Percentiles rank a stretch among this genome's conserved stretches.
Evolutionary conservation across 2,797 vertebrate species (phyloP).

Genomic region (Sebastes miniatus): DNA sequence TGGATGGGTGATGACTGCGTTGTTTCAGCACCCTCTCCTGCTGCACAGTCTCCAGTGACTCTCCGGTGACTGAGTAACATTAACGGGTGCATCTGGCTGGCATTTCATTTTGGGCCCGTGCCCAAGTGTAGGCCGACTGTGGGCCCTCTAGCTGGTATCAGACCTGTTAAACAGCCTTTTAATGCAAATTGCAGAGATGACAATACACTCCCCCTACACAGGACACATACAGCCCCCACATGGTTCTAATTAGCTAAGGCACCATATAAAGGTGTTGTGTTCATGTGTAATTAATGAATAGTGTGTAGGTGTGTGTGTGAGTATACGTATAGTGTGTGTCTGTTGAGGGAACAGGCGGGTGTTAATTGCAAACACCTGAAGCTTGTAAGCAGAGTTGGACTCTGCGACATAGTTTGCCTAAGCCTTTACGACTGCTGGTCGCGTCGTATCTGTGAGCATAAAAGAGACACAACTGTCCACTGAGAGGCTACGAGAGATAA

Average conservation of each 20-base stretch:
- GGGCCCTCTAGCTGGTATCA: slow-evolving; percentile 20
- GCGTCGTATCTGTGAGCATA: slow-evolving; percentile 25
- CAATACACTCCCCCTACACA: slow-evolving; percentile 43
- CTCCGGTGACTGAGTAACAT: slow-evolving; percentile 2
- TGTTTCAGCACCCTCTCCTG: slow-evolving; percentile 3
- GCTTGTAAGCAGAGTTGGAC: slow-evolving; percentile 56
- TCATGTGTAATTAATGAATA: slow-evolving; percentile 50
- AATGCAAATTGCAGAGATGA: slow-evolving; percentile 66
- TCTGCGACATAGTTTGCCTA: slow-evolving; percentile 40
- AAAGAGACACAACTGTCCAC: slow-evolving; percentile 38
- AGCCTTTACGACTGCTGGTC: slow-evolving; percentile 27
- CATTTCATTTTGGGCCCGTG: slow-evolving; percentile 30
- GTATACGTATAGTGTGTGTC: slow-evolving; percentile 35
- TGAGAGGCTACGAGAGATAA: background rate
- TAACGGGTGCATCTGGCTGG: slow-evolving; percentile 29
- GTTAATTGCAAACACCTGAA: slow-evolving; percentile 81
- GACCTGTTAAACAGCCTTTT: slow-evolving; percentile 61
- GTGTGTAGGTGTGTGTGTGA: slow-evolving; percentile 16
- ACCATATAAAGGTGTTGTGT: slow-evolving; percentile 62
- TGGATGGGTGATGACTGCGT: background rate
- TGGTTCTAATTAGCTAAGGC: slow-evolving; percentile 69
- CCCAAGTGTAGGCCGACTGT: slow-evolving; percentile 40
- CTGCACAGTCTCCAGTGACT: background rate
- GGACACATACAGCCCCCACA: slow-evolving; percentile 56
- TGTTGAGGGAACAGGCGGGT: slow-evolving; percentile 49